Evolutionary conservation across 2,113 vertebrate species (phyloP).

Genomic region (Pimephales promelas): DNA sequence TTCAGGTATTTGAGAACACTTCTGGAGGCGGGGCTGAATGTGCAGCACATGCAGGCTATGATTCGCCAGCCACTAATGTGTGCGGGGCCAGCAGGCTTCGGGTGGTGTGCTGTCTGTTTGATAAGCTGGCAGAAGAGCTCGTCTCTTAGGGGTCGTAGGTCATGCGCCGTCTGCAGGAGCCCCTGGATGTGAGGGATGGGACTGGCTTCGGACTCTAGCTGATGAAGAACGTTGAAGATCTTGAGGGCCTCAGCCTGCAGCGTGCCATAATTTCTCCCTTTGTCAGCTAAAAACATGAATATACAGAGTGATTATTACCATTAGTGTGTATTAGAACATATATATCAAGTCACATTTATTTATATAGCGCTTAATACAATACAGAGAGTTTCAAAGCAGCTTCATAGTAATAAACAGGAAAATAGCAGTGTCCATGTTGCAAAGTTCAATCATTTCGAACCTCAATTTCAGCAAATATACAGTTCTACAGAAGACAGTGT

Average conservation of each 20-base stretch:
- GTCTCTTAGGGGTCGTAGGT: constrained; percentile 88
- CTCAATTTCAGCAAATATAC: too few relatives aligned
- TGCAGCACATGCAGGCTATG: constrained; percentile 90
- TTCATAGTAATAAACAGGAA: too few relatives aligned
- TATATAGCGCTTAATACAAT: too few relatives aligned
- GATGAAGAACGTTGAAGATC: constrained; percentile 92
- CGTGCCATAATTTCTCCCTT: constrained; percentile 85
- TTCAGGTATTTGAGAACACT: constrained; percentile 91
- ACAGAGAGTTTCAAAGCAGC: too few relatives aligned
- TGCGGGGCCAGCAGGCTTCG: constrained; percentile 78
- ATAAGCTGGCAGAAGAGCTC: constrained; percentile 96
- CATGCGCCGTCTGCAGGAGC: constrained; percentile 89
- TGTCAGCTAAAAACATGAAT: constrained; percentile 37
- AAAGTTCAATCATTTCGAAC: too few relatives aligned
- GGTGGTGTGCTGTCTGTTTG: constrained; percentile 89
- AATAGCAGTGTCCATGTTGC: too few relatives aligned
- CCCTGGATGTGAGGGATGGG: constrained; percentile 89
- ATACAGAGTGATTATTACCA: neutral
- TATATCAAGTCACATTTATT: too few relatives aligned
- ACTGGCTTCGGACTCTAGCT: constrained; percentile 87
- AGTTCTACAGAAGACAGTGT: too few relatives aligned
- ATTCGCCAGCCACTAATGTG: constrained; percentile 91
- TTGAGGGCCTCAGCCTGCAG: constrained; percentile 94
- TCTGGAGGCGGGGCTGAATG: constrained; percentile 84
- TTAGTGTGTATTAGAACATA: neutral